These are phyloP conservation scores for Sinonovacula constricta DNA, from an alignment of 1,140 invertebrate species.

Conservation along the genomic window DNA sequence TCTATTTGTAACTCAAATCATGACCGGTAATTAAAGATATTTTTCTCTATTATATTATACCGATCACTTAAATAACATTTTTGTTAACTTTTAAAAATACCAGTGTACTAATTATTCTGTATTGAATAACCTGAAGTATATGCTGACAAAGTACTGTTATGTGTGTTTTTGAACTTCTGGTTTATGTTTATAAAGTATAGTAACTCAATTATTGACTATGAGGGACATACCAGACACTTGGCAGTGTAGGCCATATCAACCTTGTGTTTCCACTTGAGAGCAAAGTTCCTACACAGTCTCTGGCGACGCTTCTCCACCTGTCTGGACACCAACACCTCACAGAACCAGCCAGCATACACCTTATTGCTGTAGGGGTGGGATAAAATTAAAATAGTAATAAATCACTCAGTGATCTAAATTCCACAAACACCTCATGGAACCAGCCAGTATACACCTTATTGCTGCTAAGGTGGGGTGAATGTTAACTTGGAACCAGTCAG, in stretches of 20 bases:
- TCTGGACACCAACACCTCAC: constrained; percentile 33
- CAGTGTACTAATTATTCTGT: too few relatives aligned
- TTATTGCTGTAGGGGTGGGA: constrained; percentile 35
- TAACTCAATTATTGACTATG: too few relatives aligned
- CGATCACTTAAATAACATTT: too few relatives aligned
- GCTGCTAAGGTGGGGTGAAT: constrained; percentile 11
- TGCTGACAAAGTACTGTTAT: too few relatives aligned
- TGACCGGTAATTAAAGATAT: too few relatives aligned
- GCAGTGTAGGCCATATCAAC: constrained; percentile 42
- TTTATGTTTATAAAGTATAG: too few relatives aligned
- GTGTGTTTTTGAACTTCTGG: too few relatives aligned
- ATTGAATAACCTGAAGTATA: too few relatives aligned
- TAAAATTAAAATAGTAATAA: background rate
- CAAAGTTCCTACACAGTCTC: constrained; percentile 35
- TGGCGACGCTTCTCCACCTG: constrained; percentile 23
- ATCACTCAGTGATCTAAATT: too few relatives aligned
- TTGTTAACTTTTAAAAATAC: too few relatives aligned
- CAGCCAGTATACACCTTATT: constrained; percentile 39
- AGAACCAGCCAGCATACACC: constrained; percentile 32
- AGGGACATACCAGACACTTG: constrained; percentile 41
- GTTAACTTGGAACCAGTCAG: background rate
- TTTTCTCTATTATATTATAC: too few relatives aligned
- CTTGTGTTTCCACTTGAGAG: constrained; percentile 33
- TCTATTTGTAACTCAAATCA: too few relatives aligned
- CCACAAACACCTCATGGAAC: constrained; percentile 36